phyloP scores from a whole-genome alignment of 2,797 vertebrate genomes.

The Crax fasciolata region DNA sequence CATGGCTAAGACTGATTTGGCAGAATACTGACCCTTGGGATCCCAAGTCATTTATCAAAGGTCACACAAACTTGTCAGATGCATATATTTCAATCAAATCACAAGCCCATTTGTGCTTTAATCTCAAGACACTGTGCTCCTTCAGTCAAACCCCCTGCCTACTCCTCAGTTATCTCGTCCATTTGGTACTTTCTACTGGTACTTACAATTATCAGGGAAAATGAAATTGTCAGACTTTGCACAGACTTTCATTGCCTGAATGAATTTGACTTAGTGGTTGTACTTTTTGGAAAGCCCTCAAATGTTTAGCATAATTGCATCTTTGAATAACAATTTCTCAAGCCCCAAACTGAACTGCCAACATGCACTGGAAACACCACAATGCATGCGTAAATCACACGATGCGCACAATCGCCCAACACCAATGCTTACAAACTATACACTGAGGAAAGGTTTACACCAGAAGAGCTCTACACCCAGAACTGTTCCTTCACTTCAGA shows the following conservation, averaged over 20 bases:
- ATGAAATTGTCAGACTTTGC: neutral
- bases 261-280: neutral
- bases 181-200: neutral
- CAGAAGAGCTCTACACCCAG: neutral
- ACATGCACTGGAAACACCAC: neutral
- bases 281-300: slow-evolving; percentile 1
- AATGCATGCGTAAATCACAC: neutral
- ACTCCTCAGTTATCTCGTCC: neutral
- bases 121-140: neutral
- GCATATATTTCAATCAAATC: neutral
- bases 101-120: neutral
- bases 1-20: neutral
- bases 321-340: neutral
- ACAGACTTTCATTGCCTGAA: neutral
- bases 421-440: neutral
- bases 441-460: neutral
- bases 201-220: neutral
- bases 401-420: neutral
- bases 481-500: neutral
- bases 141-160: neutral
- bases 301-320: neutral
- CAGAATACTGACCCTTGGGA: neutral
- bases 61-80: neutral
- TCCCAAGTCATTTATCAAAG: neutral
- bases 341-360: neutral